These are phyloP conservation scores for Acrossocheilus wenchowensis DNA, from an alignment of 2,797 vertebrate genomes.

Conservation along the genomic window DNA sequence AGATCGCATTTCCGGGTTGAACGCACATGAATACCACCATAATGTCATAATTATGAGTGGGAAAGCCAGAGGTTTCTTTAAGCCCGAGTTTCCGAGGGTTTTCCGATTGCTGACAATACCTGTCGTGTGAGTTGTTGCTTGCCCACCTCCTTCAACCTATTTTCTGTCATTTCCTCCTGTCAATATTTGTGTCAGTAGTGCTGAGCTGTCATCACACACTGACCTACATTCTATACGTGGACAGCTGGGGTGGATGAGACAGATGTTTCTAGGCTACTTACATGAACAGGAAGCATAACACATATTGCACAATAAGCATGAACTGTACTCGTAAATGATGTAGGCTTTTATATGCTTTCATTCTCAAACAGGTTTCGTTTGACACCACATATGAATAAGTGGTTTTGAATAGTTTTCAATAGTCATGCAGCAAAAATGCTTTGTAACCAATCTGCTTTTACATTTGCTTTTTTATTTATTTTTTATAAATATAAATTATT, in stretches of 20 bases:
- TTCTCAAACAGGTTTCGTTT: conserved; percentile 20
- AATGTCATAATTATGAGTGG: neutral
- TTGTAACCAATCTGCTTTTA: neutral
- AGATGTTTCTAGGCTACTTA: conserved; percentile 12
- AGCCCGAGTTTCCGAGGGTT: neutral
- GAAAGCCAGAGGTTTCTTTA: neutral
- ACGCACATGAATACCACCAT: neutral
- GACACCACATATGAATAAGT: conserved; percentile 47
- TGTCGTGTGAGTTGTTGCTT: no score
- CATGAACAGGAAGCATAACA: neutral
- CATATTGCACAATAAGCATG: conserved; percentile 30
- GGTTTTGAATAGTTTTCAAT: conserved; percentile 8
- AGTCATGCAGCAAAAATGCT: conserved; percentile 23
- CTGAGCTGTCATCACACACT: conserved; percentile 55
- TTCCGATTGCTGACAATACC: neutral
- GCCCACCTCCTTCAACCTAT: neutral
- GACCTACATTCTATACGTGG: conserved; percentile 68
- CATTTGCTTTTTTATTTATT: no score
- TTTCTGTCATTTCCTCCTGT: conserved; percentile 3
- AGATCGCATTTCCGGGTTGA: neutral
- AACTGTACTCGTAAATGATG: conserved; percentile 7
- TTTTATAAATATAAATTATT: neutral
- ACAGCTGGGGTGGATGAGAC: conserved; percentile 34
- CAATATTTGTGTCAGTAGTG: conserved; percentile 26
- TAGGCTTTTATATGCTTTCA: conserved; percentile 20